Base-by-base conservation (phyloP, 30 jellyfish, hydroid and myxozoan species). In the Phacellophora camtschatica region DNA sequence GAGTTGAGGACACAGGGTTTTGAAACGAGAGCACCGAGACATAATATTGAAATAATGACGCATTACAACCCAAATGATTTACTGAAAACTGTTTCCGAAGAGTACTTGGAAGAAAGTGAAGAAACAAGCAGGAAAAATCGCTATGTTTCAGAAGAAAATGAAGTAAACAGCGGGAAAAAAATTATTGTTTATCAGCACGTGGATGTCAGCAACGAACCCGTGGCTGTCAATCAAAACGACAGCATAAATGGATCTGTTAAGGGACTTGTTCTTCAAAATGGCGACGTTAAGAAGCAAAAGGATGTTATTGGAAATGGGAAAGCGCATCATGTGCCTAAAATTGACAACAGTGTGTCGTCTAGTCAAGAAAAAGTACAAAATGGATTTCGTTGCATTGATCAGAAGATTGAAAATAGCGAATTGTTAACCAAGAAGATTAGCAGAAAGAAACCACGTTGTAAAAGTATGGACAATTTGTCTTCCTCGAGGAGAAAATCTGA, bases 181-280 rank as follows among this genome's bases (percentile, higher is more conserved):
- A 48, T 71, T 15, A 71, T 71, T 24, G 22, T 71, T 23, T 71
- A 43, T 29, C 84, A 71, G 55, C 84, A 71, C 31, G 56, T 71
- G 68, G 50, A 32, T 34, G 39, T 7, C 18, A 71, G 50, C 18
- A 50, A 71, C 31, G 61, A 46, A 12, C 28, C 61, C 2, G 24
- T 46, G 20, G 28, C 28, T 23, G 28, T 16, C n/a, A 46, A 10
- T 28, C n/a, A 28, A 46, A 46, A 46, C 20, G 61, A 28, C 4
- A 28, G 20, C 20, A 28, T 9, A 46, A 46, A 46, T 11, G 28
- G 20, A 7, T 5, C 4, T 4, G 20, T 23, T 2, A 46, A 11
- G 20, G 28, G 20, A 28, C 28, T 16, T 16, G 9, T 16, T 46
- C 20, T 46, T 23, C 20, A 8, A 23, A 16, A 23, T 0, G 20